Percentiles rank a stretch among this genome's conserved stretches.
Conservation (phyloP, 2,113 vertebrate species). For the Oncorhynchus kisutch region DNA sequence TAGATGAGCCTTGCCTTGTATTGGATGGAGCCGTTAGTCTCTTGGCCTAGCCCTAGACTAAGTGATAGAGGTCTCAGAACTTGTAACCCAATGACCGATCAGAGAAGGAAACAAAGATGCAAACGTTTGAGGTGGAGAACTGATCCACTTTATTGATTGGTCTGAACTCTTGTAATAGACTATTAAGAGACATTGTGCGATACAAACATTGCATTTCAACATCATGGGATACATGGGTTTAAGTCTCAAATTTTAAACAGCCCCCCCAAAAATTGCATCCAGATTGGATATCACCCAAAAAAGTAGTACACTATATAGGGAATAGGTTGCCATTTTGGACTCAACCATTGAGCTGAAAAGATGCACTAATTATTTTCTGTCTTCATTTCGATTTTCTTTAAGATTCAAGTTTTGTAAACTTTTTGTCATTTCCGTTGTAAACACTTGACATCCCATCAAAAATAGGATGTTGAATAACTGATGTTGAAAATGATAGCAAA, state of each 20-base stretch:
- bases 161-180: conserved; percentile 84
- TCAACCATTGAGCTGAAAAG: conserved; percentile 48
- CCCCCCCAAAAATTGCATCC: conserved; percentile 51
- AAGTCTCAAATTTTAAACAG: conserved; percentile 78
- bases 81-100: no score
- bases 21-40: no score
- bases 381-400: conserved; percentile 69
- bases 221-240: conserved; percentile 77
- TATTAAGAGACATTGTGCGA: conserved; percentile 82
- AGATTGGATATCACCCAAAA: conserved; percentile 16
- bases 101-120: background rate
- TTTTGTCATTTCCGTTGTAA: conserved; percentile 75
- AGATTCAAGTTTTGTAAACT: conserved; percentile 79
- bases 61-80: no score
- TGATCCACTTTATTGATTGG: conserved; percentile 87
- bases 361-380: conserved; percentile 66
- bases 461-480: conserved; percentile 61
- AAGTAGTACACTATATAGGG: no score
- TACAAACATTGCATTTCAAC: conserved; percentile 78
- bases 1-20: no score
- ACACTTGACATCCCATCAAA: conserved; percentile 71
- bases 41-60: no score
- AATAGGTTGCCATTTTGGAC: no score
- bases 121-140: conserved; percentile 70
- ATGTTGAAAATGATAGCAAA: conserved; percentile 60